Conservation (phyloP, 92 coral and sea anemone species). For the Montipora capitata region DNA sequence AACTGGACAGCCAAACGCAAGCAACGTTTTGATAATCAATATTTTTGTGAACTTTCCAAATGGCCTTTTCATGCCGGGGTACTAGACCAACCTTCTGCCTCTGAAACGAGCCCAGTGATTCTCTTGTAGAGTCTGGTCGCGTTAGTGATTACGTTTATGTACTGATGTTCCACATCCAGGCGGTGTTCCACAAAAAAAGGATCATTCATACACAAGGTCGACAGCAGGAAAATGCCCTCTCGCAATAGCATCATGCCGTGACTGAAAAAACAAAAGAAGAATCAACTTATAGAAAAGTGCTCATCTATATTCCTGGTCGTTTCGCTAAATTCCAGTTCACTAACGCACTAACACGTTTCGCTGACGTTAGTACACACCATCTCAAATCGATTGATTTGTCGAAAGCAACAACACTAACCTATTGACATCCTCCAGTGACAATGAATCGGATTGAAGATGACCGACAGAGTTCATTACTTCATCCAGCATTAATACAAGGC, state of each 20-base stretch:
- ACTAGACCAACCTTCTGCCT: conserved; percentile 76
- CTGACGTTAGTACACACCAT: too few relatives aligned
- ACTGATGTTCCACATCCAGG: conserved; percentile 90
- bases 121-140: conserved; percentile 78
- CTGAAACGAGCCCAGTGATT: conserved; percentile 72
- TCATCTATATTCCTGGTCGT: too few relatives aligned
- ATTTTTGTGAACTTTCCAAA: too few relatives aligned
- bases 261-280: conserved; percentile 33
- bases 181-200: conserved; percentile 85
- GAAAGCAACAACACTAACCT: conserved; percentile 46
- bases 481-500: conserved; percentile 86
- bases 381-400: neutral
- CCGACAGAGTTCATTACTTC: conserved; percentile 72
- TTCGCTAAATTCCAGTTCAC: too few relatives aligned
- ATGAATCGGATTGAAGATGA: conserved; percentile 47
- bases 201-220: conserved; percentile 75
- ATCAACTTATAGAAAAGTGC: too few relatives aligned
- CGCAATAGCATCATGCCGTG: conserved; percentile 73
- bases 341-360: too few relatives aligned
- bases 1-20: too few relatives aligned
- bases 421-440: conserved; percentile 9
- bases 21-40: too few relatives aligned
- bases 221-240: conserved; percentile 81
- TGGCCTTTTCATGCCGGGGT: neutral
- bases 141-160: conserved; percentile 71